Evolutionary conservation across 2,888 invertebrate species (phyloP), one percentile per base, ranked within the genome.

Genomic region (Elegia similella): DNA sequence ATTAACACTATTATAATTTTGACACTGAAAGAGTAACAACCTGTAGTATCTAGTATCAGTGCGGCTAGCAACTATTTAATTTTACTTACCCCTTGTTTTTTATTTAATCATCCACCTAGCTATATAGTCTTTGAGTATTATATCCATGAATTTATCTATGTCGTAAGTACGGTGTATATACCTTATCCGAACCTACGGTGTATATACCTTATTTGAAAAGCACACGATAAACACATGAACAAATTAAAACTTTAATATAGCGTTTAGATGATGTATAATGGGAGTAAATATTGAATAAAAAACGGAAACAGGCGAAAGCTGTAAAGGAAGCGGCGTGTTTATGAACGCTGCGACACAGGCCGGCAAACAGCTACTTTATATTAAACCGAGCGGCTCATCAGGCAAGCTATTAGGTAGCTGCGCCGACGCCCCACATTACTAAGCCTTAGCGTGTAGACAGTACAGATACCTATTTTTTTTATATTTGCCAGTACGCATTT

Each of bases 281-380:
- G 65, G 66, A 72, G 75, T 78, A 80, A 82, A 82, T 81, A 84
- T 77, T 78, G 72, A 78, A 72, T 76, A 72, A 75, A n/a, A 77
- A 79, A 72, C 74, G 74, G 73, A 73, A 74, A 72, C 70, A 70
- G 70, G 68, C 68, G 23, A 23, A 23, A 67, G 69, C 71, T 75
- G 69, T 70, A 75, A 77, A 78, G 78, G 76, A 78, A 80, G 75
- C 69, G 68, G 74, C 71, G 80, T 83, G 82, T 83, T 86, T 85
- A 86, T 86, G 80, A 84, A 82, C 78, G 74, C 75, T 73, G 80
- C 74, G 82, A 84, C 81, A 83, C 77, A 79, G 81, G 58, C 79
- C 77, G 68, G 83, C 81, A 86, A 86, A 86, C 79, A 85, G 78
- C 85, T 84, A 78, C 80, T 86, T 86, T 84, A 84, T 86, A 86